A percentile compares a stretch with the other conserved stretches of the same genome.
Evolutionary conservation across 30 jellyfish, hydroid and myxozoan species (phyloP).

Genomic region (Calvadosia cruxmelitensis): DNA sequence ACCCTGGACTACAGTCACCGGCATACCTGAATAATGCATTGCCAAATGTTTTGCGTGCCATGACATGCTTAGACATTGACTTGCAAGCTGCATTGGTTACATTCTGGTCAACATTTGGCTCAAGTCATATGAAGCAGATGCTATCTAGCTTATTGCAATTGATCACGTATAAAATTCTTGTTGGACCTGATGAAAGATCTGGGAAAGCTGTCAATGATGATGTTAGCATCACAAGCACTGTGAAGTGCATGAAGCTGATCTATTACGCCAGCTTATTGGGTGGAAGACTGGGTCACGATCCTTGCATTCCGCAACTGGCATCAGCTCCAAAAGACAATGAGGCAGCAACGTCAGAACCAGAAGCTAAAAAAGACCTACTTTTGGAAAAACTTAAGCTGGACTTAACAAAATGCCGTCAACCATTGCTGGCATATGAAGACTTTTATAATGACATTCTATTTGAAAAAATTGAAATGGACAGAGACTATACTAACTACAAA

Average conservation of each 20-base stretch:
- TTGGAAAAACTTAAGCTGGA: slow-evolving; percentile 22
- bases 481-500: slow-evolving; percentile 51
- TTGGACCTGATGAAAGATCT: slow-evolving; percentile 26
- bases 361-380: slow-evolving; percentile 17
- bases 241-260: slow-evolving; percentile 44
- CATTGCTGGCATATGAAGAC: slow-evolving; percentile 42
- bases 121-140: slow-evolving; percentile 18
- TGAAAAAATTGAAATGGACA: slow-evolving; percentile 71
- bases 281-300: slow-evolving; percentile 25
- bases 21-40: slow-evolving; percentile 49
- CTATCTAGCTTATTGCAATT: slow-evolving; percentile 48
- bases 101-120: slow-evolving; percentile 31
- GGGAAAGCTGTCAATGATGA: slow-evolving; percentile 52
- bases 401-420: slow-evolving; percentile 28
- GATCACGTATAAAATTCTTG: slow-evolving; percentile 35
- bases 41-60: slow-evolving; percentile 56
- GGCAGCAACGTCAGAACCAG: background rate
- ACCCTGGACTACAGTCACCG: slow-evolving; percentile 54
- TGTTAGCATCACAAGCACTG: slow-evolving; percentile 33
- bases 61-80: slow-evolving; percentile 14
- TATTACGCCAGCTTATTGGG: slow-evolving; percentile 63
- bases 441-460: slow-evolving; percentile 51
- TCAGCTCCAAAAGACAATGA: background rate
- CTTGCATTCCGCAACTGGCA: background rate
- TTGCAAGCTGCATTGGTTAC: slow-evolving; percentile 27